Conservation (phyloP, 2,888 invertebrate species). For the Magallana nippona region DNA sequence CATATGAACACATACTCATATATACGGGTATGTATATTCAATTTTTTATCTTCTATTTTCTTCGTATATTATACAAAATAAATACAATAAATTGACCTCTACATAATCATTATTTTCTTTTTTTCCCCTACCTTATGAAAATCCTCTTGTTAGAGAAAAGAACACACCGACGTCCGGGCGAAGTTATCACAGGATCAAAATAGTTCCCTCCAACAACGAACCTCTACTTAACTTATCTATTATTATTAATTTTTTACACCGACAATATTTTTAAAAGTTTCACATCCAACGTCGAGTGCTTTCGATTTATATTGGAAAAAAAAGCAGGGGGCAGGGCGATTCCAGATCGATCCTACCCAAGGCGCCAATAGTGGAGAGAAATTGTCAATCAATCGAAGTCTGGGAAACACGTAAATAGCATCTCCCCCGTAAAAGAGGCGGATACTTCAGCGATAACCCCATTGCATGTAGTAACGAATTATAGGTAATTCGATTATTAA, state of each 20-base stretch:
- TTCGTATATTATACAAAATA: no score
- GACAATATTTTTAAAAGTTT: slow-evolving; percentile 3
- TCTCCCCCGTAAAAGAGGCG: slow-evolving; percentile 27
- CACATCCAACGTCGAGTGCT: slow-evolving; percentile 6
- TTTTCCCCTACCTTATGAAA: not conserved
- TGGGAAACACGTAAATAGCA: not conserved
- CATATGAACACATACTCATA: no score
- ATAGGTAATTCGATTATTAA: slow-evolving; percentile 12
- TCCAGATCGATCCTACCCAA: not conserved
- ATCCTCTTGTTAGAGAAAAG: not conserved
- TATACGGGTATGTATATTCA: no score
- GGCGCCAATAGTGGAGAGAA: slow-evolving; percentile 6
- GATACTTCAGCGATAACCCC: not conserved
- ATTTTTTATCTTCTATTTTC: no score
- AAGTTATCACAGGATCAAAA: no score
- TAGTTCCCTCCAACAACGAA: no score
- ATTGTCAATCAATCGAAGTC: slow-evolving; percentile 17
- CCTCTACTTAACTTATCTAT: not conserved
- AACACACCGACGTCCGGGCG: not conserved
- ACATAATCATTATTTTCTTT: not conserved
- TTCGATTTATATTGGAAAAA: not conserved
- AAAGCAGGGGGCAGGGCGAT: not conserved
- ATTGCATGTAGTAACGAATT: not conserved
- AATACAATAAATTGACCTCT: no score
- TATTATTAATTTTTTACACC: not conserved